Conservation (phyloP, 2,113 vertebrate species). For the Rattus norvegicus region GRCr8 NC_086023.1:104829001-104829500, state of each 20-base stretch:
- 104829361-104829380: conserved; percentile 5
- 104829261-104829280: neutral
- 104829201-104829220: neutral
- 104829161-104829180: neutral
- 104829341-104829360: neutral
- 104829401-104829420: conserved; percentile 6
- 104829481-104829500: neutral
- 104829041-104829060: neutral
- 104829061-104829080: conserved; percentile 1
- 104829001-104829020: neutral
- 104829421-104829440: neutral
- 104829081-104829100: neutral
- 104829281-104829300: neutral
- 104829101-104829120: neutral
- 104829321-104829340: neutral
- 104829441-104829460: conserved; percentile 8
- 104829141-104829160: neutral
- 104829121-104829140: neutral
- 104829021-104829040: neutral
- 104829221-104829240: neutral
- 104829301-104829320: neutral
- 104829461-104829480: conserved; percentile 7
- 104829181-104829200: too few species aligned
- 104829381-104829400: neutral
- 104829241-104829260: neutral